Conservation (phyloP, 2,797 vertebrate genomes). For the Labeo calbasu region DNA sequence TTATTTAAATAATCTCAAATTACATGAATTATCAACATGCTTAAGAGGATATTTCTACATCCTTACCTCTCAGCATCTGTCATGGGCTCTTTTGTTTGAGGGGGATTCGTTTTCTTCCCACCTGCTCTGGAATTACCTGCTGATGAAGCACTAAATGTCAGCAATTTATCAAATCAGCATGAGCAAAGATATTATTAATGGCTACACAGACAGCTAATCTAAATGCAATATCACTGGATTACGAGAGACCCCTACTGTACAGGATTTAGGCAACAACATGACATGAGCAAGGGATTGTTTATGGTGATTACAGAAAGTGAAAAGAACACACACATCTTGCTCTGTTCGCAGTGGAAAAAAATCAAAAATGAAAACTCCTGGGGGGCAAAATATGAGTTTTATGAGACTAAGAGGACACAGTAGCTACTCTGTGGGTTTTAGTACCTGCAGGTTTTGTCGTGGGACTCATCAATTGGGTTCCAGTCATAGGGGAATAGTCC, state of each 20-base stretch:
- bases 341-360: not conserved
- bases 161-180: slow-evolving; percentile 51
- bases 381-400: slow-evolving; percentile 12
- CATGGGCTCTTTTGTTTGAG: slow-evolving; percentile 49
- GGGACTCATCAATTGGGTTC: slow-evolving; percentile 48
- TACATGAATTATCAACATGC: not conserved
- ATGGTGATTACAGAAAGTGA: not conserved
- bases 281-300: slow-evolving; percentile 11
- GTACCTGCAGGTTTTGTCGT: slow-evolving; percentile 51
- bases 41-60: slow-evolving; percentile 3
- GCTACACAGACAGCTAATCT: slow-evolving; percentile 9
- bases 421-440: not conserved
- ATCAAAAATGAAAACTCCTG: not conserved
- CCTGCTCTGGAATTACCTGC: slow-evolving; percentile 61
- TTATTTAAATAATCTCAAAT: not conserved
- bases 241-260: slow-evolving; percentile 1
- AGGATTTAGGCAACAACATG: slow-evolving; percentile 20
- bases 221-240: slow-evolving; percentile 21
- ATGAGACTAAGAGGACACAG: not conserved
- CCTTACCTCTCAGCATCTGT: slow-evolving; percentile 68
- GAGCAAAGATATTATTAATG: slow-evolving; percentile 25
- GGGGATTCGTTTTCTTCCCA: slow-evolving; percentile 43
- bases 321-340: not conserved
- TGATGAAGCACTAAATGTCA: slow-evolving; percentile 56
- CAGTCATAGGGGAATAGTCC: slow-evolving; percentile 57